Base-by-base conservation (phyloP, 2,797 vertebrate genomes). In the Merluccius polli region DNA sequence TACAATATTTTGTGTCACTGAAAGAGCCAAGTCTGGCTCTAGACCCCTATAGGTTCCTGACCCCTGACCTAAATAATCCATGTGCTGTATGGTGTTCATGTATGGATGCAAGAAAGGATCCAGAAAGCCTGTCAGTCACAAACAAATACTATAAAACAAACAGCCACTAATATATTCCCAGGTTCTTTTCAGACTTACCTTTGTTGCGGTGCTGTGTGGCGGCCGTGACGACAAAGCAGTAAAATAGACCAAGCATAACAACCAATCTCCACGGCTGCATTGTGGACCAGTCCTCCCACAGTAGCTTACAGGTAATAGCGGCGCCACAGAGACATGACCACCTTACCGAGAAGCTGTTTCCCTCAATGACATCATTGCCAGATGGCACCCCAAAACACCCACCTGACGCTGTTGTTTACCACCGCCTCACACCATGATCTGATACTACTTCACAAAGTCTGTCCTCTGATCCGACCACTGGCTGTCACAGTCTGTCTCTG, bases 201-300 rank as follows among this genome's bases (percentile, higher is more conserved):
- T 78, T 73, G 35, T 32, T 68, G 24, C 2, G 79, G 32, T 1
- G 52, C 18, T 2, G 73, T 0, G 76, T 15, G 27, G 75, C 79
- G 9, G 78, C 74, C 67, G 68, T 36, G 77, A 71, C 67, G 75
- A 89, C 69, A 75, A 41, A 78, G 83, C 79, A 81, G 83, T 36
- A 88, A 68, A 90, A 36, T 70, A 91, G 73, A 69, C 81, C 76
- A 29, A 84, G 18, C 0, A 81, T 3, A 21, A 85, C 2, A 21
- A 85, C 2, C 69, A 82, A 78, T 77, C 79, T 88, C 74, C 84
- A 73, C 36, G 74, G 75, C 75, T 79, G 73, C 89, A 92, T 91
- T 76, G 29, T 75, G 67, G 32, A 41, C 27, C 1, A 9, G 35
- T 8, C 9, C 8, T 73, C 18, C 6, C 72, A 24, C 10, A 30